Evolutionary conservation across 2,888 invertebrate genomes (phyloP), one percentile per base, ranked within the genome.

Genomic region (Dexiosoma caninum): DNA sequence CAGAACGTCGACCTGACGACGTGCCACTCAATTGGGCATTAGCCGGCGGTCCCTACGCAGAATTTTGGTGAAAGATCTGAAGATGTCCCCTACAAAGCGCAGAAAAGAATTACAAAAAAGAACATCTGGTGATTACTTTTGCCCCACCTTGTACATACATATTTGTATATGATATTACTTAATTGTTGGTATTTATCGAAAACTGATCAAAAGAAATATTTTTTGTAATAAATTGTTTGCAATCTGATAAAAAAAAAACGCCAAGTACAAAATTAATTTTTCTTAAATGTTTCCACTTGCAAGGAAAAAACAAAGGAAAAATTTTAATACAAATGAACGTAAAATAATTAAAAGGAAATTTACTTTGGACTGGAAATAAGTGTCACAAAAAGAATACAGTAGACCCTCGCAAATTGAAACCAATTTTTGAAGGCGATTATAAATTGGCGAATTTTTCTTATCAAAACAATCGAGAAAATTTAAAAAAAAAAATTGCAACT

Each of bases 151-250:
- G n/a, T n/a, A n/a, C 21, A 7, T 46, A 23, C 9, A 46, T 46
- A 49, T 49, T 49, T 49, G 10, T 32, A 49, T 37, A 46, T 32
- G n/a, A 7, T 6, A 59, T 32, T 76, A 23, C 66, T 62, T 64
- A 51, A 64, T 53, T 62, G 35, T 16, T 57, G 32, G 42, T 35
- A 49, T 76, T 76, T 53, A 53, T 27, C 60, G 67, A 37, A 30
- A 69, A 76, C 35, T 69, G 32, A 76, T 76, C 69, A 76, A 60
- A 74, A 69, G 60, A 69, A 53, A 46, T 64, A 21, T n/a, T n/a
- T n/a, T n/a, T n/a, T n/a, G 44, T 21, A 19, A 10, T 49, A 14
- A 64, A 55, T 14, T 64, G 44, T 57, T 64, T 64, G 37, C 46
- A 66, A 57, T 27, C 40, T 21, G 27, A 44, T 16, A 21, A 30